These are phyloP conservation scores for Danio kyathit DNA, from an alignment of 2,797 vertebrate genomes.

Conservation along the genomic window DNA sequence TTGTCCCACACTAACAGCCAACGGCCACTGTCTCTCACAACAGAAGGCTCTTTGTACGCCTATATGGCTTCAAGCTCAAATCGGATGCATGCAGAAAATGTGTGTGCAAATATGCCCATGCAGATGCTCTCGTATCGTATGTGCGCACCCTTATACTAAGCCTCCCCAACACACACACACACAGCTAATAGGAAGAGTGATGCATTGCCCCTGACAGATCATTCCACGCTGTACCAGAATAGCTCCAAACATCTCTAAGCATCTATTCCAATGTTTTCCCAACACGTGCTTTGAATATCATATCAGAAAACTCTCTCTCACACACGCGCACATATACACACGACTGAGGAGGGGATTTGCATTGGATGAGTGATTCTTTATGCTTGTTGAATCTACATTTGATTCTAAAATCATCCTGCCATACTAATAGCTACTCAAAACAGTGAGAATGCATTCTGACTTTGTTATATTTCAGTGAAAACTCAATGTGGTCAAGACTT, in stretches of 20 bases:
- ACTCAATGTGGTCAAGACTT: not conserved
- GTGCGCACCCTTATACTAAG: too few relatives aligned
- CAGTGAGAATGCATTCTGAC: not conserved
- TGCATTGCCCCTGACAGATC: conserved; percentile 39
- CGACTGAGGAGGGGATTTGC: conserved; percentile 31
- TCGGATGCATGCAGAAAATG: not conserved
- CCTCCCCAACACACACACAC: not conserved
- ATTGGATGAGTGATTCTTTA: conserved; percentile 35
- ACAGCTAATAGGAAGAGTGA: conserved; percentile 42
- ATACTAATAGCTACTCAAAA: conserved; percentile 36
- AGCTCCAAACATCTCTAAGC: conserved; percentile 40
- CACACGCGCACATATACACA: not conserved
- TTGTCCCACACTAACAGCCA: conserved; percentile 18
- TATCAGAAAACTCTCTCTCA: conserved; percentile 6
- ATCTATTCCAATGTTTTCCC: conserved; percentile 44
- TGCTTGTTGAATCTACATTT: conserved; percentile 31
- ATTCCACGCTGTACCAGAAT: conserved; percentile 35
- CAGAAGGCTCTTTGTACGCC: conserved; percentile 24
- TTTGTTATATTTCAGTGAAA: not conserved
- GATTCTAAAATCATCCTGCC: conserved; percentile 30
- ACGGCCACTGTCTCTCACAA: conserved; percentile 21
- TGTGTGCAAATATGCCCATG: too few relatives aligned
- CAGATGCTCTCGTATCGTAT: too few relatives aligned
- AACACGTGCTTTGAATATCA: conserved; percentile 37
- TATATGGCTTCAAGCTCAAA: conserved; percentile 26